Base-by-base conservation (phyloP, 2,888 invertebrate genomes). In the Tethea ocularis region DNA sequence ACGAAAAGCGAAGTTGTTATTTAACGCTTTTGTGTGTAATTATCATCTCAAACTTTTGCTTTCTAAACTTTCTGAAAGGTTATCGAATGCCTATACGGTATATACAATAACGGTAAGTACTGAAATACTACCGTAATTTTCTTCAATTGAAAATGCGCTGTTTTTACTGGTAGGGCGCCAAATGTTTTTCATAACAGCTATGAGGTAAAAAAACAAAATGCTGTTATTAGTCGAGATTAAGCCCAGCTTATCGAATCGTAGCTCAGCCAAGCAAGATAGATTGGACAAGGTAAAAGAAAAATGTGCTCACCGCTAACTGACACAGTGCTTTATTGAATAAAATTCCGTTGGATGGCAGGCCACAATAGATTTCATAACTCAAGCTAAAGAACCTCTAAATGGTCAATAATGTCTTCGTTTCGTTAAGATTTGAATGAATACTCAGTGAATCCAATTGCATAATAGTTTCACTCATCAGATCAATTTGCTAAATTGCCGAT, bases 291-390 rank as follows among this genome's bases (percentile, higher is more conserved):
- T 74, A 73, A 75, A 78, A 76, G 78, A 86, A 29, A 88, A 91
- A 91, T 85, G 76, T 74, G 78, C 85, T 85, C 82, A 90, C 91
- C 91, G 92, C 91, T 91, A 92, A 72, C 77, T 88, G 91, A 88
- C 91, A 91, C 86, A 91, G 89, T 91, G 91, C 82, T 89, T 87
- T 89, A 90, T 89, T 87, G 87, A 87, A 84, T 82, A 85, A 79
- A 82, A 87, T 86, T 85, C 87, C 84, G 86, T 87, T 87, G 83
- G 77, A 71, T 68, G 71, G 33, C 10, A 66, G 75, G 79, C 84
- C 33, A 22, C 22, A 3, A 54, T 54, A 1, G 36, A 17, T 52
- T 2, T 7, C 5, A 13, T 23, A 51, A n/a, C 17, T 11, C 17
- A 53, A 53, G 33, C 15, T 33, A 10, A 33, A 29, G 7, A n/a